Conservation (phyloP, 2,113 vertebrate genomes). For the Perca fluviatilis region DNA sequence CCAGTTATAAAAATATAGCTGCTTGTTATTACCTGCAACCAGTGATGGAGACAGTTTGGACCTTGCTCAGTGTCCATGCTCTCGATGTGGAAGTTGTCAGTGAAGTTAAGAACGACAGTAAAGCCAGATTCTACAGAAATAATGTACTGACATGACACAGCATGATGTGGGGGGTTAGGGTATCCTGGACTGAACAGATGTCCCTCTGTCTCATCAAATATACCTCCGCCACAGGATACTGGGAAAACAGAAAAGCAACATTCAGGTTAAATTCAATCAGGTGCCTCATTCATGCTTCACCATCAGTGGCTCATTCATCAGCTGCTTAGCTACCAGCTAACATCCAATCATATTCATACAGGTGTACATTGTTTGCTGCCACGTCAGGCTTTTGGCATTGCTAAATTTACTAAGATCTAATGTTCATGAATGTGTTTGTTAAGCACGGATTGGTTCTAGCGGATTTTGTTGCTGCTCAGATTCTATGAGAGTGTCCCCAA, state of each 20-base stretch:
- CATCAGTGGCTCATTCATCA: not conserved
- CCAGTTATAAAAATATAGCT: not conserved
- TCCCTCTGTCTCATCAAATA: constrained; percentile 79
- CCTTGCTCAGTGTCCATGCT: constrained; percentile 60
- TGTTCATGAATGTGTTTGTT: not conserved
- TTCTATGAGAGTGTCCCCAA: not conserved
- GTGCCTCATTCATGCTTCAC: no score
- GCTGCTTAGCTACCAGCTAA: not conserved
- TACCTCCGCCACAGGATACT: constrained; percentile 79
- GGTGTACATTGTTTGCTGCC: not conserved
- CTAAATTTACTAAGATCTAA: not conserved
- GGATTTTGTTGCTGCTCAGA: not conserved
- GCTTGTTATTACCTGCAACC: constrained; percentile 77
- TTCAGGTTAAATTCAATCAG: constrained; percentile 57
- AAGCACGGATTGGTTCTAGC: not conserved
- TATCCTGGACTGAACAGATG: constrained; percentile 81
- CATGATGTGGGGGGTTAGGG: constrained; percentile 64
- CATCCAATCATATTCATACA: not conserved
- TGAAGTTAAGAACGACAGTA: constrained; percentile 79
- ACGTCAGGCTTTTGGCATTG: not conserved
- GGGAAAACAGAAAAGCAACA: constrained; percentile 44
- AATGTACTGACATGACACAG: constrained; percentile 78
- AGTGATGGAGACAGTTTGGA: constrained; percentile 74
- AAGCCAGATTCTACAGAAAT: constrained; percentile 80
- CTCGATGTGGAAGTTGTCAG: constrained; percentile 81